Evolutionary conservation across 2,113 vertebrate species (phyloP), one percentile per base, ranked within the genome.

Genomic region (Boulengeromyrus knoepffleri): DNA sequence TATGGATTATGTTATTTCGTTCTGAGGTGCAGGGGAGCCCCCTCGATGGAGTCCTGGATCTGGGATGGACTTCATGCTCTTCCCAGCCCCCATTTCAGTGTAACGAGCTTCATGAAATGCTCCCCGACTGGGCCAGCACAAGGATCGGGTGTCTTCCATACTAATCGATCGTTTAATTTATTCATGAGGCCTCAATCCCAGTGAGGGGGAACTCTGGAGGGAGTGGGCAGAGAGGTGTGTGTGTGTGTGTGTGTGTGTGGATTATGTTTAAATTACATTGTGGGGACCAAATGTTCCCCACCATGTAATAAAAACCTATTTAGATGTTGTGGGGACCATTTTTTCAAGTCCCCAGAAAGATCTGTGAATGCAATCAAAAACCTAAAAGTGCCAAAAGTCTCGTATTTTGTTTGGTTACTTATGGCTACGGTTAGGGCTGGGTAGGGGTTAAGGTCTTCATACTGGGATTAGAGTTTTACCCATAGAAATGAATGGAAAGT

Each of bases 31-130:
- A 9, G 24, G 10, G 84, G 84, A 49, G 46, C 42, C 47, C 84
- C 17, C 45, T 17, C 1, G 36, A 77, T 77, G 36, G 47, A 53
- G 86, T 36, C 31, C 36, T 88, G 87, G 39, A 21, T 21, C 84
- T 86, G 85, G 10, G 31, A 87, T 13, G 13, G n/a, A 50, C 49
- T 53, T 66, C 56, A 47, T 52, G 2, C 24, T 62, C n/a, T 27
- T n/a, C 87, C 36, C 27, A 58, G n/a, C 88, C 70, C n/a, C 24
- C 19, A 27, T 42, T 39, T 42, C 66, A 15, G 45, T 74, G 62
- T 36, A 70, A n/a, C 13, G 12, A 88, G 88, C 62, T 62, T 49
- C 91, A 93, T 92, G n/a, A 85, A 85, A 46, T 53, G 27, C 27
- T 50, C 85, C 49, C 86, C 86, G 93, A 94, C 58, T 84, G 9